A percentile compares a stretch with the other conserved stretches of the same genome.
Conservation (phyloP, 2,888 invertebrate genomes). For the Netelia fuscicornis region DNA sequence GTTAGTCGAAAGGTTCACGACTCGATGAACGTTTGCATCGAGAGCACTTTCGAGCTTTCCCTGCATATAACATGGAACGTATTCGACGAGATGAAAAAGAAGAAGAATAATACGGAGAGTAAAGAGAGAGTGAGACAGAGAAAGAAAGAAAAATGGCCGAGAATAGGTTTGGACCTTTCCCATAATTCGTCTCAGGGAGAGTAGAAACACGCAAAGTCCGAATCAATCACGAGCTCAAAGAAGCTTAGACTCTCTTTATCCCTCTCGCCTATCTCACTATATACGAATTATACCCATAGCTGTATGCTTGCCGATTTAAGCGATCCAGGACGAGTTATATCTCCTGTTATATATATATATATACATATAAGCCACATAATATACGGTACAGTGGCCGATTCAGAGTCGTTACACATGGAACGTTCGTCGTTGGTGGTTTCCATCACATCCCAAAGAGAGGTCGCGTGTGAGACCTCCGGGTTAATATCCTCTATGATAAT, state of each 20-base stretch:
- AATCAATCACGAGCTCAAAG: slow-evolving; percentile 66
- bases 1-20: slow-evolving; percentile 17
- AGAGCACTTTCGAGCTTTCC: slow-evolving; percentile 9
- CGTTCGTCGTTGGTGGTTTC: slow-evolving; percentile 48
- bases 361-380: not conserved
- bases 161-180: slow-evolving; percentile 39
- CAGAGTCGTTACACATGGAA: slow-evolving; percentile 54
- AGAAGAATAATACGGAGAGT: not conserved
- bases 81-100: not conserved
- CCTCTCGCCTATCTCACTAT: slow-evolving; percentile 33
- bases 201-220: slow-evolving; percentile 65
- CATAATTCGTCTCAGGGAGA: slow-evolving; percentile 56
- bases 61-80: not conserved
- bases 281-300: slow-evolving; percentile 12
- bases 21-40: slow-evolving; percentile 28
- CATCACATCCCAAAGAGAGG: slow-evolving; percentile 29
- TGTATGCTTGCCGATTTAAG: slow-evolving; percentile 38
- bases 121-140: slow-evolving; percentile 9
- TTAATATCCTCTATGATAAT: slow-evolving; percentile 54
- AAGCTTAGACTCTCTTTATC: slow-evolving; percentile 26
- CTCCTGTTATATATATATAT: not conserved
- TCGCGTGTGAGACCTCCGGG: slow-evolving; percentile 57
- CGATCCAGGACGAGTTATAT: slow-evolving; percentile 44
- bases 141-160: slow-evolving; percentile 7
- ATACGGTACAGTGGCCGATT: slow-evolving; percentile 45